phyloP scores from a whole-genome alignment of 2,888 invertebrate genomes.

The Cataglyphis cursor region DNA sequence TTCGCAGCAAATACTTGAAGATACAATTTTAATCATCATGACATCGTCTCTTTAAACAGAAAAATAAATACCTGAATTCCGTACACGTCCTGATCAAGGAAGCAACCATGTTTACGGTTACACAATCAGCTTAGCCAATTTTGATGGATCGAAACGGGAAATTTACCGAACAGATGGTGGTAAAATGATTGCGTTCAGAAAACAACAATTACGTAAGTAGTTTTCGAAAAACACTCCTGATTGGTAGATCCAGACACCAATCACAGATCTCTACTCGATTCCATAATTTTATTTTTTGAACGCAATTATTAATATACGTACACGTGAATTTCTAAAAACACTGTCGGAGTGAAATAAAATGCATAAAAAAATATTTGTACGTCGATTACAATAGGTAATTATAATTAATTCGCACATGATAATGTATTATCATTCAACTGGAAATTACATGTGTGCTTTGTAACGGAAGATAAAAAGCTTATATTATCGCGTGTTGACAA shows the following conservation, averaged over 20 bases:
- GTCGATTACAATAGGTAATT: background rate
- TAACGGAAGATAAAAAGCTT: background rate
- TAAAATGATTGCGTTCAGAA: background rate
- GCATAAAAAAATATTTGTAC: background rate
- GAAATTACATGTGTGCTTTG: background rate
- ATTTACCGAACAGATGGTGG: background rate
- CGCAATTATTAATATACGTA: background rate
- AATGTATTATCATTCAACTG: background rate
- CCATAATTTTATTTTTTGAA: background rate
- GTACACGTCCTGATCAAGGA: constrained; percentile 72
- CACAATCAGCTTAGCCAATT: constrained; percentile 22
- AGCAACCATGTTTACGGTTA: constrained; percentile 71
- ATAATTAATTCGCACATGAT: background rate
- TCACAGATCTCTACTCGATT: background rate
- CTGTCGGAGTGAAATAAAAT: background rate
- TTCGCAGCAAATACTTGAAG: background rate
- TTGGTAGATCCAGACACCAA: constrained; percentile 1
- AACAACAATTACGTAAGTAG: background rate
- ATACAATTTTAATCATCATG: background rate
- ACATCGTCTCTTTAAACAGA: constrained; percentile 5
- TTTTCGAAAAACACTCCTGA: background rate
- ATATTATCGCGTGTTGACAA: background rate
- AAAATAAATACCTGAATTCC: constrained; percentile 73
- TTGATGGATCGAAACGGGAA: background rate
- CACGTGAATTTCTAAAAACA: background rate